Evolutionary conservation across 2,113 vertebrate species (phyloP).

Genomic region (Gyps fulvus): DNA sequence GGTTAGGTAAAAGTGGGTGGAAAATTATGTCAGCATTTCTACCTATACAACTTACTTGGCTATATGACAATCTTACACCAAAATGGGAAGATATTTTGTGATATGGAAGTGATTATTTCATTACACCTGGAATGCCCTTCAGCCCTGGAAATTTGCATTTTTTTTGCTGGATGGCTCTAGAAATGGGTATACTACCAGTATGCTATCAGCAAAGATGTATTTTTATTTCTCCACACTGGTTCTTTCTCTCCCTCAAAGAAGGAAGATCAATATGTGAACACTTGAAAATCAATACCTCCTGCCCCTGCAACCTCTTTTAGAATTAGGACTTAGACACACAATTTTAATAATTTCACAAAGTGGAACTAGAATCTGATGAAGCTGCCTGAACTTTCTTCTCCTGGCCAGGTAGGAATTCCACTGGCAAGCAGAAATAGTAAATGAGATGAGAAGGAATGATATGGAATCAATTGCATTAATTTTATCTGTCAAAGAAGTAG

Average conservation of each 20-base stretch:
- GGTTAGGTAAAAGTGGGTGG: not conserved
- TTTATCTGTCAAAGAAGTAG: not conserved
- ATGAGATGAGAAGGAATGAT: not conserved
- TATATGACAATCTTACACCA: not conserved
- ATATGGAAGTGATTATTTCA: not conserved
- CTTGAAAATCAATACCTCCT: not conserved
- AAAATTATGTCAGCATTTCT: not conserved
- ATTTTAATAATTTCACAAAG: not conserved
- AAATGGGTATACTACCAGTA: not conserved
- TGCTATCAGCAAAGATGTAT: not conserved
- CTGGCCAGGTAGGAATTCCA: not conserved
- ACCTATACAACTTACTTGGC: not conserved
- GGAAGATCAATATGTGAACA: not conserved
- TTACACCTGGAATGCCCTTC: not conserved
- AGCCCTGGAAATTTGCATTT: not conserved
- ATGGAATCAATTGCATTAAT: not conserved
- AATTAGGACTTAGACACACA: not conserved
- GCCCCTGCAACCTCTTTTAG: not conserved
- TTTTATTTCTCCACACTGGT: not conserved
- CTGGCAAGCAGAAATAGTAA: not conserved
- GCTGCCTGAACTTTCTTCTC: not conserved
- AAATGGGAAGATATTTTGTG: not conserved
- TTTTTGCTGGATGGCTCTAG: not conserved
- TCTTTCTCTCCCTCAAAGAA: not conserved
- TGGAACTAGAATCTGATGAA: not conserved